phyloP scores from a whole-genome alignment of 2,113 vertebrate species.

The Rhadina sibilatrix region DNA sequence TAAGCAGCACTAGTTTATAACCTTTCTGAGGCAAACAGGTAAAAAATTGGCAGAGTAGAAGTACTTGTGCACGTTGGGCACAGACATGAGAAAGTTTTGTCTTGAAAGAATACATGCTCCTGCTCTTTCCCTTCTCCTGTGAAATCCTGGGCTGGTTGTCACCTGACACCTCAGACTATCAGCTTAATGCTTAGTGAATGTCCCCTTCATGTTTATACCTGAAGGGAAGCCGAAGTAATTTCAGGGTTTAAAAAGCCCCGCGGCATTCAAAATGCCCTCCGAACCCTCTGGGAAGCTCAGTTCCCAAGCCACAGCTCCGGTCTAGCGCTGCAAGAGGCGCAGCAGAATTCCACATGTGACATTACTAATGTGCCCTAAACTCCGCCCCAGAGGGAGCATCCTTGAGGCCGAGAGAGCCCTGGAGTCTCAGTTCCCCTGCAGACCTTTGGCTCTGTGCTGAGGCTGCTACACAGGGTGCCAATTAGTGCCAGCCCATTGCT shows the following conservation, averaged over 20 bases:
- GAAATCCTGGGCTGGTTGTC: background rate
- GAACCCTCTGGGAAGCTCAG: background rate
- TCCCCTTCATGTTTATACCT: background rate
- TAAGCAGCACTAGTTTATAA: background rate
- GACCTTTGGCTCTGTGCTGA: constrained; percentile 2
- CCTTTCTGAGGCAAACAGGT: background rate
- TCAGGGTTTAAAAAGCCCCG: background rate
- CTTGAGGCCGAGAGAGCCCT: background rate
- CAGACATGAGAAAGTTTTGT: background rate
- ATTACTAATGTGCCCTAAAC: background rate
- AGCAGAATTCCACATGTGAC: background rate
- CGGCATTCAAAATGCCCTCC: background rate
- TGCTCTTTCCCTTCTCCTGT: background rate
- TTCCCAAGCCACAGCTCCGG: background rate
- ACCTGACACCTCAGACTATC: background rate
- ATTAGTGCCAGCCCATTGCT: constrained; percentile 32
- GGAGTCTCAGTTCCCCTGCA: background rate
- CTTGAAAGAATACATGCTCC: background rate
- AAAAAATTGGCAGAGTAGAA: background rate
- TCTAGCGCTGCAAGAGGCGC: background rate
- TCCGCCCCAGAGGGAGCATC: background rate
- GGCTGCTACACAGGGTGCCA: constrained; percentile 20
- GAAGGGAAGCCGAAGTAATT: background rate
- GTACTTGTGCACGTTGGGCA: rapidly evolving
- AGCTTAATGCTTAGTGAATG: background rate